phyloP scores from a whole-genome alignment of 2,797 vertebrate species.

The Darevskia mixta region DNA sequence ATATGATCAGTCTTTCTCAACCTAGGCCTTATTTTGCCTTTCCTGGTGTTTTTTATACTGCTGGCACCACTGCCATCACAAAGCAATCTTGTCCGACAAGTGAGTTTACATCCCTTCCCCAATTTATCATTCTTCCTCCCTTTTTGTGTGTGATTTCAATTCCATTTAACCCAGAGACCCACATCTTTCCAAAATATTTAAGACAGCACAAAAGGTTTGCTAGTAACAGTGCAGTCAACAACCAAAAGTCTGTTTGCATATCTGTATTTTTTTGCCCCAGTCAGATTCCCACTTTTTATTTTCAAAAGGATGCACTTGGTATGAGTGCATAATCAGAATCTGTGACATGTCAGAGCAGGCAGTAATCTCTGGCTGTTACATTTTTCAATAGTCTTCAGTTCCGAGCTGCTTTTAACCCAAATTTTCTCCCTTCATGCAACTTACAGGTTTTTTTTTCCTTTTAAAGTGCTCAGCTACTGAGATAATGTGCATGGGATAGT shows the following conservation, averaged over 20 bases:
- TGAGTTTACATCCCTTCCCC: constrained; percentile 27
- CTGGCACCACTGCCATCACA: no score
- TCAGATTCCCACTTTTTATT: constrained; percentile 71
- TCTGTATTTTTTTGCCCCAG: constrained; percentile 52
- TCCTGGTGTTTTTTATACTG: background rate
- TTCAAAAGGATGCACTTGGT: constrained; percentile 63
- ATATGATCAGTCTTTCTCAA: background rate
- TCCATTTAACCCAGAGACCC: constrained; percentile 64
- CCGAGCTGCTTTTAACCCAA: constrained; percentile 71
- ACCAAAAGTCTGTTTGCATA: constrained; percentile 56
- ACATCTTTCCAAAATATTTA: constrained; percentile 66
- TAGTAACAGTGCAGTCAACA: constrained; percentile 63
- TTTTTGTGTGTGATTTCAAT: constrained; percentile 71
- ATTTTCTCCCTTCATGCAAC: constrained; percentile 66
- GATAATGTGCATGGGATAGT: constrained; percentile 48
- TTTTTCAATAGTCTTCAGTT: constrained; percentile 69
- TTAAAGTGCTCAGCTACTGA: constrained; percentile 48
- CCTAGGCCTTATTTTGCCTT: constrained; percentile 31
- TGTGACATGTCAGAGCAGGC: constrained; percentile 63
- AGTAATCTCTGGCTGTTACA: constrained; percentile 64
- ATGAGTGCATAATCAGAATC: constrained; percentile 68
- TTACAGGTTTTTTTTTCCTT: constrained; percentile 44
- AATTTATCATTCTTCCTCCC: constrained; percentile 54
- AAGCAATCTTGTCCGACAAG: constrained; percentile 53
- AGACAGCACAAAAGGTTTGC: constrained; percentile 64